Percentiles rank a stretch among this genome's conserved stretches.
Evolutionary conservation across 2,797 vertebrate genomes (phyloP).

Genomic region (Peromyscus aztecus): DNA sequence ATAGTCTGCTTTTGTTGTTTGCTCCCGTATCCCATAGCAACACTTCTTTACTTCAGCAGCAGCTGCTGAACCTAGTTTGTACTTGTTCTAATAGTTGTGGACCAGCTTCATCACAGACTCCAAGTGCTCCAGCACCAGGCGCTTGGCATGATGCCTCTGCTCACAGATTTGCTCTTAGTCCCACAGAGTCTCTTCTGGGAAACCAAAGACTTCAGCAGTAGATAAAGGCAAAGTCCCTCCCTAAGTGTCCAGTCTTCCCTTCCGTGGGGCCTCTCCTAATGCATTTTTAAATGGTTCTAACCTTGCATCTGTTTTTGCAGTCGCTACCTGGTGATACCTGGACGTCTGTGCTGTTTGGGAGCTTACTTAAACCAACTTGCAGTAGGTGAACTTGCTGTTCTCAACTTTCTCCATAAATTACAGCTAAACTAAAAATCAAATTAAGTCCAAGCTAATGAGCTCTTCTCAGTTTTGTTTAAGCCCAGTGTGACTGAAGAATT

Average conservation of each 20-base stretch:
- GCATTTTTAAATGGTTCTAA: not conserved
- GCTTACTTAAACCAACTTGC: not conserved
- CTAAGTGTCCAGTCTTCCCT: not conserved
- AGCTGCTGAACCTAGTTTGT: not conserved
- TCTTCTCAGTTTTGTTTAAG: not conserved
- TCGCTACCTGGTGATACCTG: not conserved
- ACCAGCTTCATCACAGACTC: not conserved
- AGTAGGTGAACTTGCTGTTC: not conserved
- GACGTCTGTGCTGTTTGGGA: not conserved
- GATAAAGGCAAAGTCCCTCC: not conserved
- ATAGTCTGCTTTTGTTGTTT: not conserved
- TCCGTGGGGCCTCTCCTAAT: not conserved
- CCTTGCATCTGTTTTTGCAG: not conserved
- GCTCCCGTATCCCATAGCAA: not conserved
- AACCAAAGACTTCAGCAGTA: not conserved
- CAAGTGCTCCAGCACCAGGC: not conserved
- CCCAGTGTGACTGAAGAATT: not conserved
- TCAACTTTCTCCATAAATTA: not conserved
- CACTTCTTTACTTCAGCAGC: not conserved
- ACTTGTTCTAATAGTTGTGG: not conserved
- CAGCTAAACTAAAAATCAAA: not conserved
- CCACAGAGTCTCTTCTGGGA: not conserved
- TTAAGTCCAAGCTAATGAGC: not conserved
- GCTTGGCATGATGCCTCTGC: not conserved
- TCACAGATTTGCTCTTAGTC: not conserved